A percentile compares a stretch with the other conserved stretches of the same genome.
Conservation (phyloP, 2,113 vertebrate genomes). For the Phaethon lepturus region DNA sequence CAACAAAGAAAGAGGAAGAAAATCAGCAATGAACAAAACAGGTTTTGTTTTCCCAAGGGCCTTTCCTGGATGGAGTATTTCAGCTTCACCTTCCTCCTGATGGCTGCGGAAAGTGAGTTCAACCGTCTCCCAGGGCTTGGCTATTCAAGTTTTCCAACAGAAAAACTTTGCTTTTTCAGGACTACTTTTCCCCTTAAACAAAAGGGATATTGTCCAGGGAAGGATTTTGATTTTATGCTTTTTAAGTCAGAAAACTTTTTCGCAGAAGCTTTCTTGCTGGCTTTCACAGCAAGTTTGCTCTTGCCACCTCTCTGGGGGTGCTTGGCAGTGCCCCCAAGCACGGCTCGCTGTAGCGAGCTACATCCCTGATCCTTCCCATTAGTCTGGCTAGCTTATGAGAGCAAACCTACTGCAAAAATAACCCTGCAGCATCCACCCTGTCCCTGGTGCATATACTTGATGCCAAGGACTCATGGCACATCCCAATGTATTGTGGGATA, state of each 20-base stretch:
- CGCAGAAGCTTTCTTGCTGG: background rate
- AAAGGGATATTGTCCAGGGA: conserved; percentile 2
- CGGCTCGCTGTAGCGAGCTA: fast-evolving
- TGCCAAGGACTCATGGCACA: background rate
- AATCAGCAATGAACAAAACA: background rate
- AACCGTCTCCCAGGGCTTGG: background rate
- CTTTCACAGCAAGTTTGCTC: background rate
- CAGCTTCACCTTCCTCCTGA: conserved; percentile 14
- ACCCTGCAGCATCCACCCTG: background rate
- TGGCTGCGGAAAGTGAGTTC: background rate
- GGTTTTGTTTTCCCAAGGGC: background rate
- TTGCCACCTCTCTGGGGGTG: background rate
- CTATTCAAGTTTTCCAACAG: conserved; percentile 14
- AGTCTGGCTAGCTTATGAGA: background rate
- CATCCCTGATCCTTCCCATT: fast-evolving
- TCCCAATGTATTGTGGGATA: background rate
- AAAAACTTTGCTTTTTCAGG: background rate
- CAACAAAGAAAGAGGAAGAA: background rate
- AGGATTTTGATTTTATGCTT: conserved; percentile 39
- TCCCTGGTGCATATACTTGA: fast-evolving
- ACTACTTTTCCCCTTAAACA: background rate
- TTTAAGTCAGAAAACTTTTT: background rate
- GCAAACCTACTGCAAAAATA: background rate
- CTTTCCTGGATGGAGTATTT: conserved; percentile 12
- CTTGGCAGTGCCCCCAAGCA: background rate